phyloP scores from a whole-genome alignment of 2,113 vertebrate genomes.

The Lathamus discolor region DNA sequence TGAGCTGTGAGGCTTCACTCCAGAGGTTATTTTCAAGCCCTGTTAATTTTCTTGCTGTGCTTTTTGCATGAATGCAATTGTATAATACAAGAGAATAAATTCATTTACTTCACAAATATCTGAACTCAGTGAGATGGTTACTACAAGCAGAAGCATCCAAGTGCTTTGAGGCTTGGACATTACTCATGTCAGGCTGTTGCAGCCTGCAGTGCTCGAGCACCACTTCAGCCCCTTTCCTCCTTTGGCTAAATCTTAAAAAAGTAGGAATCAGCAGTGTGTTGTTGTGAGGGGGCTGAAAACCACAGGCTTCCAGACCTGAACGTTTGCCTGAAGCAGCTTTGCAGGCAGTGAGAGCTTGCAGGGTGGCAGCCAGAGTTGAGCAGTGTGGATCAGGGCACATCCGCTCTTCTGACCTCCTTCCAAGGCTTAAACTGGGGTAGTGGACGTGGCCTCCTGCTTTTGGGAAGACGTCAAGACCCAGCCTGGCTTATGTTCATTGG shows the following conservation, averaged over 20 bases:
- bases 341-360: background rate
- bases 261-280: no score
- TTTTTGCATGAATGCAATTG: fast-evolving
- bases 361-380: background rate
- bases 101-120: background rate
- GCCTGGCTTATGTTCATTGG: fast-evolving
- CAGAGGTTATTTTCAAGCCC: background rate
- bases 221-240: background rate
- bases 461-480: background rate
- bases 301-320: background rate
- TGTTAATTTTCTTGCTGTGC: background rate
- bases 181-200: fast-evolving
- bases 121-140: fast-evolving
- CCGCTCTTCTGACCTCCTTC: background rate
- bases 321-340: background rate
- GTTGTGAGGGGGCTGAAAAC: background rate
- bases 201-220: background rate
- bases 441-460: background rate
- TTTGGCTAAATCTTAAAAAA: background rate
- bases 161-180: background rate
- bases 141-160: background rate
- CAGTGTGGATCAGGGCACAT: fast-evolving
- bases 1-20: background rate
- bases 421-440: background rate
- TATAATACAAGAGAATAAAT: background rate